A percentile compares a stretch with the other conserved stretches of the same genome.
These are phyloP conservation scores for Hypomecis atomaria DNA, from an alignment of 2,888 invertebrate species.

Conservation along the genomic window DNA sequence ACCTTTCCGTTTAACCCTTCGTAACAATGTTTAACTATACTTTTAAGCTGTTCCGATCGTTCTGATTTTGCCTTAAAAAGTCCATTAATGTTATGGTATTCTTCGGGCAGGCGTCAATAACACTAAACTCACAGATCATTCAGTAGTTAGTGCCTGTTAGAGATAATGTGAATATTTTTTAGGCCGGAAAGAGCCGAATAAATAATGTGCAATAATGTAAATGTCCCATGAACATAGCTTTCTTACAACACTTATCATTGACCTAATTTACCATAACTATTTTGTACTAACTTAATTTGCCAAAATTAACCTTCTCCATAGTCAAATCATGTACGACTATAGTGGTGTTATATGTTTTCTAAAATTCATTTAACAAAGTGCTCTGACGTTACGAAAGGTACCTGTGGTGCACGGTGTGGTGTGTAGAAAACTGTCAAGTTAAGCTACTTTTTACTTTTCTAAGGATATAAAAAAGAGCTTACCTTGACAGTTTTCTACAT, in stretches of 20 bases:
- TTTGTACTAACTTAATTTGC: not conserved
- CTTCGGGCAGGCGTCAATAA: slow-evolving; percentile 65
- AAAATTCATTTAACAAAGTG: no score
- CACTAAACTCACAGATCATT: slow-evolving; percentile 36
- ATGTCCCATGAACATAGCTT: not conserved
- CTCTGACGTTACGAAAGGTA: no score
- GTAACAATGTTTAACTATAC: not conserved
- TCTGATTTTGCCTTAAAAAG: slow-evolving; percentile 54
- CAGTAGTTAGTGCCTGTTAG: slow-evolving; percentile 10
- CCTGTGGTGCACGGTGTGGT: no score
- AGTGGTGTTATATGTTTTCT: no score
- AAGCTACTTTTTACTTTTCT: no score
- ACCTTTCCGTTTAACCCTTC: no score
- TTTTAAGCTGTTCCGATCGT: slow-evolving; percentile 13
- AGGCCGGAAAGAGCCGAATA: not conserved
- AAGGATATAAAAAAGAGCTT: no score
- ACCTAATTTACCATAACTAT: not conserved
- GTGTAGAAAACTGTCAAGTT: no score
- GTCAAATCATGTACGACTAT: no score
- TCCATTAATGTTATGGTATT: slow-evolving; percentile 62
- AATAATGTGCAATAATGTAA: no score
- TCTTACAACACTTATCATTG: not conserved
- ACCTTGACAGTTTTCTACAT: no score
- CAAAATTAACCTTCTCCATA: not conserved
- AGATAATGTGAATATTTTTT: not conserved